These are phyloP conservation scores for Cheiracanthium punctorium DNA, from an alignment of 2,888 invertebrate species.

Conservation along the genomic window DNA sequence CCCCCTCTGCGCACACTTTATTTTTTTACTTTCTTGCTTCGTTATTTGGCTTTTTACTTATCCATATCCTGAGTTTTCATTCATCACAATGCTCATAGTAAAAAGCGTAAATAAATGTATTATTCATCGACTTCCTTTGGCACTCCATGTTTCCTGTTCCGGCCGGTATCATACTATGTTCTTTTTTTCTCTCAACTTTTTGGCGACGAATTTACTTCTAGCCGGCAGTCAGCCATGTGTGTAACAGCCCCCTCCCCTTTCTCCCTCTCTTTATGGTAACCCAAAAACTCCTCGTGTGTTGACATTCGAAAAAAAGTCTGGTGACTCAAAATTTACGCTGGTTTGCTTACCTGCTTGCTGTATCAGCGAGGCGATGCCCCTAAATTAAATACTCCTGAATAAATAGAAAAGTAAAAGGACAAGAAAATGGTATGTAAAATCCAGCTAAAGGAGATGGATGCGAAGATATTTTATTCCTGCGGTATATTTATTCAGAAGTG, in stretches of 20 bases:
- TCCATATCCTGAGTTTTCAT: not conserved
- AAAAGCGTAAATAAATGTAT: not conserved
- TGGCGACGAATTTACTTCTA: too few species aligned
- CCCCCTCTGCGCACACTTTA: too few species aligned
- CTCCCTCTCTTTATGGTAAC: too few species aligned
- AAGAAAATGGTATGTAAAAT: too few species aligned
- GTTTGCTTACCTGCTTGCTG: not conserved
- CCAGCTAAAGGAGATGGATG: not conserved
- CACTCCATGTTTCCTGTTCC: too few species aligned
- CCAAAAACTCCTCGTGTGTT: not conserved
- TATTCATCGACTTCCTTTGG: not conserved
- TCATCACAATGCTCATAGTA: not conserved
- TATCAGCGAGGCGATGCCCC: not conserved
- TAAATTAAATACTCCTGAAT: not conserved
- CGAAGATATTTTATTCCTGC: not conserved
- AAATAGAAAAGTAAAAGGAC: not conserved
- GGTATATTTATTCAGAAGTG: not conserved
- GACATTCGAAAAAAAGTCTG: not conserved
- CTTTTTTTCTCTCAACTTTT: too few species aligned
- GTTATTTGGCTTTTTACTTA: too few species aligned
- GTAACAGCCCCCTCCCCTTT: too few species aligned
- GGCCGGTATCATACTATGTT: too few species aligned
- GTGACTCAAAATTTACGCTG: not conserved
- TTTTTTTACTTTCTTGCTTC: too few species aligned
- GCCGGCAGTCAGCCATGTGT: too few species aligned